phyloP scores from a whole-genome alignment of 2,797 vertebrate species.

The Columba guinea region DNA sequence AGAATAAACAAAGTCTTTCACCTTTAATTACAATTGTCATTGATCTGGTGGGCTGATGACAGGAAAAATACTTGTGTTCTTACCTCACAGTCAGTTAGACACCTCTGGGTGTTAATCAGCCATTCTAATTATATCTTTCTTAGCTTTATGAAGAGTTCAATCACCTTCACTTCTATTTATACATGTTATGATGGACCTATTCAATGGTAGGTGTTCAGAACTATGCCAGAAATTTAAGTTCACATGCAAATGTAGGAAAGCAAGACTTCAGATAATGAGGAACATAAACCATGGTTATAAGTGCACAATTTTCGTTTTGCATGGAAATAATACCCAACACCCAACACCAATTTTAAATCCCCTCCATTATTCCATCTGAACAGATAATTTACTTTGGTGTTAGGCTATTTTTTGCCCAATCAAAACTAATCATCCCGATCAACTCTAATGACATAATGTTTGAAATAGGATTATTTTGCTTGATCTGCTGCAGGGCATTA shows the following conservation, averaged over 20 bases:
- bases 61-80: not conserved
- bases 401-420: conserved; percentile 42
- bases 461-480: conserved; percentile 36
- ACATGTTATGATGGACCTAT: not conserved
- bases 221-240: not conserved
- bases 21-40: not conserved
- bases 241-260: not conserved
- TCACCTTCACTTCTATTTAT: not conserved
- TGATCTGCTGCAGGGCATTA: conserved; percentile 8
- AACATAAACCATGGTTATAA: not conserved
- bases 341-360: not conserved
- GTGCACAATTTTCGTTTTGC: not conserved
- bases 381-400: conserved; percentile 38
- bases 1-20: not conserved
- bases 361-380: not conserved
- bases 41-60: not conserved
- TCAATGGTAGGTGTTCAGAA: not conserved
- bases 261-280: not conserved
- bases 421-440: conserved; percentile 42
- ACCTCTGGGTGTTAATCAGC: not conserved
- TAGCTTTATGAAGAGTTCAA: not conserved
- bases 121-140: not conserved
- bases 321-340: not conserved
- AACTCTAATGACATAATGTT: conserved; percentile 17
- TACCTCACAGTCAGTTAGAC: not conserved